Evolutionary conservation across 2,113 vertebrate genomes (phyloP).

Genomic region (Hypanus sabinus): DNA sequence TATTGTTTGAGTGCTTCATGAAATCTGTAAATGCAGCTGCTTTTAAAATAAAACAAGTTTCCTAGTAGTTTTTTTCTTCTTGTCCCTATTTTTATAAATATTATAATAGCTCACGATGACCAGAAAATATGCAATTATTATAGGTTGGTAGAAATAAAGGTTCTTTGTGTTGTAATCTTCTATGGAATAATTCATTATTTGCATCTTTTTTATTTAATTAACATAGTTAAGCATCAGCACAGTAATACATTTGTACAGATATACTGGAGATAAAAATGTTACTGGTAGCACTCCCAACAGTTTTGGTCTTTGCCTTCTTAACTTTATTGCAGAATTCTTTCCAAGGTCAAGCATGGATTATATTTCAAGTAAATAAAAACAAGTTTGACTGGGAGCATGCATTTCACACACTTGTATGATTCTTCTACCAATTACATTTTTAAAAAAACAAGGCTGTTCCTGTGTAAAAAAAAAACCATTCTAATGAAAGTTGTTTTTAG

Average conservation of each 20-base stretch:
- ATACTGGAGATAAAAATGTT: background rate
- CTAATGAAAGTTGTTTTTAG: conserved; percentile 17
- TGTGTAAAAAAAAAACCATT: background rate
- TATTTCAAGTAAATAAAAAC: conserved; percentile 9
- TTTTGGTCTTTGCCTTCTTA: conserved; percentile 9
- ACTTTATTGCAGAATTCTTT: conserved; percentile 20
- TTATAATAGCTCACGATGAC: background rate
- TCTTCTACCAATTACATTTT: background rate
- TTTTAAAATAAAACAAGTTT: background rate
- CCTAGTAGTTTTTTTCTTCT: background rate
- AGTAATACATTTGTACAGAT: background rate
- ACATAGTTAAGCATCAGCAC: background rate
- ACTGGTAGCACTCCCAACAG: background rate
- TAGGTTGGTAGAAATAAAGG: background rate
- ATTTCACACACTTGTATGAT: conserved; percentile 18
- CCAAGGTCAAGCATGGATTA: conserved; percentile 13
- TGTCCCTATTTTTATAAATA: background rate
- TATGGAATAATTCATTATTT: background rate
- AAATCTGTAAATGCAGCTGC: background rate
- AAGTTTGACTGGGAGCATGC: conserved; percentile 6
- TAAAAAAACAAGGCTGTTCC: background rate
- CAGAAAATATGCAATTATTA: conserved; percentile 17
- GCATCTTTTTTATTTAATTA: background rate
- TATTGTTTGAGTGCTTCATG: background rate
- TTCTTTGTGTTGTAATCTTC: background rate